Conservation (phyloP, 2,888 invertebrate species). For the Netelia fuscicornis region DNA sequence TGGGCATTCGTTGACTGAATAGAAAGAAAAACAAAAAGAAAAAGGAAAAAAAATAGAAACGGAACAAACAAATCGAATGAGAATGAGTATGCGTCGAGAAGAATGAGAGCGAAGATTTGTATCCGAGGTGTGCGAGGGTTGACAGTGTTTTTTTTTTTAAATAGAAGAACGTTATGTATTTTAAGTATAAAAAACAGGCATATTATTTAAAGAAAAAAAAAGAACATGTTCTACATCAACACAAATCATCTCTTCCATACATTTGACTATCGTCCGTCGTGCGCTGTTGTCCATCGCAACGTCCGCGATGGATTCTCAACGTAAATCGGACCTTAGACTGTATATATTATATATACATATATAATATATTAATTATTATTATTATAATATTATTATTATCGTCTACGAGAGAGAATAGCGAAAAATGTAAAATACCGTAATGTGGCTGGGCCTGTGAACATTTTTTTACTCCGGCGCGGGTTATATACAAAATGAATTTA, state of each 20-base stretch:
- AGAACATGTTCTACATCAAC: constrained; percentile 66
- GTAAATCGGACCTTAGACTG: constrained; percentile 68
- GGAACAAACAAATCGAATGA: constrained; percentile 33
- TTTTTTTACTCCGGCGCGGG: constrained; percentile 55
- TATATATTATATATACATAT: constrained; percentile 70
- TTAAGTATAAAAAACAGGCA: constrained; percentile 75
- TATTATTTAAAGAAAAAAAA: constrained; percentile 60
- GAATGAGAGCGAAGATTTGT: constrained; percentile 51
- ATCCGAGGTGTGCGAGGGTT: constrained; percentile 67
- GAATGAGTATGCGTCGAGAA: constrained; percentile 26
- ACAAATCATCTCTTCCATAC: constrained; percentile 80
- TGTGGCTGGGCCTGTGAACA: constrained; percentile 61
- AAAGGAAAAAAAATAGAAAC: constrained; percentile 6
- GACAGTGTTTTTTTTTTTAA: constrained; percentile 69
- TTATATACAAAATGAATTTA: constrained; percentile 65
- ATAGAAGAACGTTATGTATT: constrained; percentile 77
- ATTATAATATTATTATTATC: constrained; percentile 49
- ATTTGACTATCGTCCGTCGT: constrained; percentile 74
- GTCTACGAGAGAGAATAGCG: constrained; percentile 67
- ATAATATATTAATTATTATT: constrained; percentile 53
- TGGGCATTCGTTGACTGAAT: constrained; percentile 71
- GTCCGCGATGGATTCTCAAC: constrained; percentile 50
- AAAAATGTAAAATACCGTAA: constrained; percentile 38
- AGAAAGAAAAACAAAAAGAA: constrained; percentile 45
- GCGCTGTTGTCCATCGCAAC: constrained; percentile 59